Base-by-base conservation (phyloP, 1,140 invertebrate species). In the Penaeus vannamei region DNA sequence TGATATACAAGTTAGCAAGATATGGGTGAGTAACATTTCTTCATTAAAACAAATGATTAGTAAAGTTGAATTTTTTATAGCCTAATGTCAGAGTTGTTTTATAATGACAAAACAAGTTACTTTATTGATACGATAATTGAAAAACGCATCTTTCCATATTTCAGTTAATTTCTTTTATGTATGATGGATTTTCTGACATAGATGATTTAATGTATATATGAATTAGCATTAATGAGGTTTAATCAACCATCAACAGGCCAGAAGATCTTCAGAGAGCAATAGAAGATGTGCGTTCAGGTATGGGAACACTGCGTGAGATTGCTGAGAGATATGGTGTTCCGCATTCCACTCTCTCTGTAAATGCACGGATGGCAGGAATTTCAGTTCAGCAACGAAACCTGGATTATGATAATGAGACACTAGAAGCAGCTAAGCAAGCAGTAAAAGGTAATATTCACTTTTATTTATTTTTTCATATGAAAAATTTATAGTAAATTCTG, bases 291-390 rank as follows among this genome's bases (percentile, higher is more conserved):
- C n/a, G 72, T 10, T 76, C 69, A 29, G 87, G 87, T 0, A 61
- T 46, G 59, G 87, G 87, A 0, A 85, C 87, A 46, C 61, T 89
- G 53, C 61, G 87, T 29, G 87, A 89, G 42, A 84, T 89, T 20
- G 87, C 82, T n/a, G 82, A 66, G 53, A 32, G 83, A 26, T 89
- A 83, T 82, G 87, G 87, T 20, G 87, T 89, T n/a, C 87, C 87
- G 5, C 82, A 89, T 53, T 89, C 87, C 23, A 89, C 87, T 7
- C 87, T 89, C 12, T 84, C 82, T 66, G 72, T 89, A 26, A 64
- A 72, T 46, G 87, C 87, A 20, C 29, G 83, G 46, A 20, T 84
- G 59, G 80, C 87, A 2, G 82, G 82, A 17, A 53, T 84, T 29
- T 46, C 82, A 14, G 32, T 36, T 22, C 87, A 61, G 12, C 82